Evolutionary conservation across 2,113 vertebrate species (phyloP).

Genomic region (Recurvirostra avosetta): DNA sequence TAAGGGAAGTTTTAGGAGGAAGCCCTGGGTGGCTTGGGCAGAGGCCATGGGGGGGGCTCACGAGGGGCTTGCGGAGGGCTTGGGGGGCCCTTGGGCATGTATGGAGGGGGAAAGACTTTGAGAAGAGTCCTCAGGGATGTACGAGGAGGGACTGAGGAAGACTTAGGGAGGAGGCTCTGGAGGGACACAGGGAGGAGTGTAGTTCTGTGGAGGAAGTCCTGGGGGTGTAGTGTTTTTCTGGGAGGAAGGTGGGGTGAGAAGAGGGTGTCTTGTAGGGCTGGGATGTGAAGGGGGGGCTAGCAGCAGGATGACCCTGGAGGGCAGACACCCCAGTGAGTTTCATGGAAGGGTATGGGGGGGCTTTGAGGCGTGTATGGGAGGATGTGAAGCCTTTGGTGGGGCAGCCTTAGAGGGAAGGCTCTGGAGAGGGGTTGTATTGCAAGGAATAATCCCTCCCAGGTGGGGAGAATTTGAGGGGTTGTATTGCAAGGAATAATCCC

Average conservation of each 20-base stretch:
- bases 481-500: not conserved
- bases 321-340: not conserved
- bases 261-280: no score
- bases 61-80: no score
- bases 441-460: not conserved
- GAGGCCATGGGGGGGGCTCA: not conserved
- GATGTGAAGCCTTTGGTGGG: not conserved
- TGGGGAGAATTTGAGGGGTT: not conserved
- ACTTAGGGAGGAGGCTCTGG: not conserved
- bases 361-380: no score
- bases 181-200: not conserved
- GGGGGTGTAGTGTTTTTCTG: not conserved
- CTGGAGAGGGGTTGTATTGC: not conserved
- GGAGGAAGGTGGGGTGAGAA: not conserved
- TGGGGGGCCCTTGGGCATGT: not conserved
- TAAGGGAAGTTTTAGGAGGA: no score
- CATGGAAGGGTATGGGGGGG: rapidly evolving
- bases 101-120: not conserved
- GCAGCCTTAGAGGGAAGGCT: not conserved
- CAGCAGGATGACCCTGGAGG: not conserved
- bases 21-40: not conserved
- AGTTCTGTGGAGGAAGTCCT: not conserved
- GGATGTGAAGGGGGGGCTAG: not conserved
- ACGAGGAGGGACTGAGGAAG: not conserved
- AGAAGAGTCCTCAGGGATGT: not conserved